phyloP scores from a whole-genome alignment of 2,888 invertebrate genomes.

The Arrhopalites spinosus region DNA sequence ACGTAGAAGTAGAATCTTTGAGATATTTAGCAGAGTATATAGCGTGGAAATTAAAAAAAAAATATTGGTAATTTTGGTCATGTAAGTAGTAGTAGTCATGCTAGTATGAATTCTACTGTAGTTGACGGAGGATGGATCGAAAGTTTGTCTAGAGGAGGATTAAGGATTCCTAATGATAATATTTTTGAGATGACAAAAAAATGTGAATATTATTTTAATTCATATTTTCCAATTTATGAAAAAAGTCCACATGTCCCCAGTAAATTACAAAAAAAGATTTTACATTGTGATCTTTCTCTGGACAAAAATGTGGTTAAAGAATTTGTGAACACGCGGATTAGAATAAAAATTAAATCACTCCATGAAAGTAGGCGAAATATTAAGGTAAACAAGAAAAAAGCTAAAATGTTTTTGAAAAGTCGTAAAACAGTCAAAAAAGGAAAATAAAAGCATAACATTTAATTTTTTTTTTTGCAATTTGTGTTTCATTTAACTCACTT shows the following conservation, averaged over 20 bases:
- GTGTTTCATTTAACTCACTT: too few relatives aligned
- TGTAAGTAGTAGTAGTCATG: background rate
- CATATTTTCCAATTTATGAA: background rate
- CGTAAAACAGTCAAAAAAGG: too few relatives aligned
- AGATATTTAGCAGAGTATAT: conserved; percentile 25
- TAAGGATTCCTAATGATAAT: background rate
- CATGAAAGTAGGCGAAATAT: background rate
- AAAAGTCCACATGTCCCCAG: background rate
- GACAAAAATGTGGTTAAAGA: background rate
- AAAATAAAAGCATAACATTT: too few relatives aligned
- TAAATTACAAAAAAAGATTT: background rate
- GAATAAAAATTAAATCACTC: background rate
- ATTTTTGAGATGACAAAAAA: background rate
- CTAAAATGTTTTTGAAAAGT: too few relatives aligned
- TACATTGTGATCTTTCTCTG: background rate
- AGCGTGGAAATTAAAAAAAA: conserved; percentile 11
- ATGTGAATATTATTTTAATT: conserved; percentile 2
- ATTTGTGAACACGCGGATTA: conserved; percentile 3
- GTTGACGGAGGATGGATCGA: background rate
- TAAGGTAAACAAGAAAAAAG: background rate
- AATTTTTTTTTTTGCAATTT: too few relatives aligned
- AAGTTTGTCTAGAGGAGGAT: conserved; percentile 4
- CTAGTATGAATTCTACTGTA: too few relatives aligned
- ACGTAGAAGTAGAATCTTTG: conserved; percentile 5
- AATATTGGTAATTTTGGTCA: background rate